Evolutionary conservation across 2,797 vertebrate genomes (phyloP).

Genomic region (Pangasius larnaudii): DNA sequence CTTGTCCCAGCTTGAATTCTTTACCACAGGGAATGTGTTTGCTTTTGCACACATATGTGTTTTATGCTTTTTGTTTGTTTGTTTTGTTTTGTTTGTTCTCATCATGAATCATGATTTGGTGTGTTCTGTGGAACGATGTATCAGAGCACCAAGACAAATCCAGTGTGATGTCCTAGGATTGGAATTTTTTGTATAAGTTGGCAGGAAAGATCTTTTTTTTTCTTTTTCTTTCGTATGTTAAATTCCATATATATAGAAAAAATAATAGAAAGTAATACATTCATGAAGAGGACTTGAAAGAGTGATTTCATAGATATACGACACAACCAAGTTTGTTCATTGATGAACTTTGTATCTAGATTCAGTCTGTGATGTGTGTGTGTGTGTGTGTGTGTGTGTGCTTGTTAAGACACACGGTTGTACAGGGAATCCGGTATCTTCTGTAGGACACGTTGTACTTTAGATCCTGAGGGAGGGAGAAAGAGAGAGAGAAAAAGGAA

Average conservation of each 20-base stretch:
- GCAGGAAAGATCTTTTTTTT: neutral
- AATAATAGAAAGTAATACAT: neutral
- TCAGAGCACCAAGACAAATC: slow-evolving; percentile 1
- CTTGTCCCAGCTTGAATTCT: neutral
- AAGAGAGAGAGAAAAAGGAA: slow-evolving; percentile 19
- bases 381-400: slow-evolving; percentile 20
- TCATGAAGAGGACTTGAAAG: neutral
- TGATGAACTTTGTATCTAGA: neutral
- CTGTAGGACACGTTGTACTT: slow-evolving; percentile 35
- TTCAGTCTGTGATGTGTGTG: neutral
- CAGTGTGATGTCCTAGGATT: neutral
- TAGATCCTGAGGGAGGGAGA: slow-evolving; percentile 46
- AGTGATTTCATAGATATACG: neutral
- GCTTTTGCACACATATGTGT: neutral
- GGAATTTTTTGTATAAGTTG: too few species aligned
- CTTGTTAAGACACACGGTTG: slow-evolving; percentile 33
- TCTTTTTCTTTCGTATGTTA: neutral
- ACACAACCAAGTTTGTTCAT: neutral
- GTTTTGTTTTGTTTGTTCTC: slow-evolving; percentile 71
- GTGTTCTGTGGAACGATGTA: slow-evolving; percentile 22
- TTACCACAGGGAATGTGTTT: neutral
- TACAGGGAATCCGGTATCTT: slow-evolving; percentile 38
- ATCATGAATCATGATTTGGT: slow-evolving; percentile 66
- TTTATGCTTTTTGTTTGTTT: slow-evolving; percentile 62
- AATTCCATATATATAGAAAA: neutral